These are phyloP conservation scores for Teleogryllus occipitalis DNA, from an alignment of 1,140 invertebrate species.

Conservation along the genomic window DNA sequence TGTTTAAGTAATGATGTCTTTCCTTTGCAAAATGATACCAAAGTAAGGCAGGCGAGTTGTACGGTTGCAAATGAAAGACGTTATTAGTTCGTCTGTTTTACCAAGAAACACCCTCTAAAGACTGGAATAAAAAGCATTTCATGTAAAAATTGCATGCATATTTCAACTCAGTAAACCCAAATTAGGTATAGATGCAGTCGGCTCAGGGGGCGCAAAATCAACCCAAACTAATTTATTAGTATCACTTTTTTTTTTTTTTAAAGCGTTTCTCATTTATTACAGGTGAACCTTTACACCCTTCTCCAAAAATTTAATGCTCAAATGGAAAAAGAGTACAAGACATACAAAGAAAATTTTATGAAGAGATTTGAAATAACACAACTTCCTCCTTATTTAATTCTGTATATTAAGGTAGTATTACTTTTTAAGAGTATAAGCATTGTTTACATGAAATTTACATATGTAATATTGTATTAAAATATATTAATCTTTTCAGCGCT, in stretches of 20 bases:
- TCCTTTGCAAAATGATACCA: too few species aligned
- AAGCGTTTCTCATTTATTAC: conserved; percentile 29
- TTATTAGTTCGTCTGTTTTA: too few species aligned
- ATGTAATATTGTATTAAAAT: neutral
- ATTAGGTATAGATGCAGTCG: neutral
- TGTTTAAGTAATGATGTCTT: too few species aligned
- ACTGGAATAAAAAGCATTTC: too few species aligned
- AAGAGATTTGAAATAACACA: conserved; percentile 93
- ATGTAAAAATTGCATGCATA: too few species aligned
- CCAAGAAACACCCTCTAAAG: too few species aligned
- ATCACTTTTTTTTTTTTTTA: neutral
- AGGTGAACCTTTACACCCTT: conserved; percentile 89
- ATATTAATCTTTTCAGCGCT: conserved; percentile 53
- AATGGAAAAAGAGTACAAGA: conserved; percentile 96
- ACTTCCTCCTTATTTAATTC: conserved; percentile 93
- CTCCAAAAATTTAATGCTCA: conserved; percentile 94
- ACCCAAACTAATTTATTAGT: neutral
- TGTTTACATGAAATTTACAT: neutral
- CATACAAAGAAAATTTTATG: conserved; percentile 96
- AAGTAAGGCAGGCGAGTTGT: too few species aligned
- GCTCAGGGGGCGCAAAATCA: neutral
- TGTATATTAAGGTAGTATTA: conserved; percentile 77
- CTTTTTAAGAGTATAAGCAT: neutral
- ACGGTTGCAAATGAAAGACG: too few species aligned
- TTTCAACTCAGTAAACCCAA: too few species aligned